Conservation (phyloP, 2,888 invertebrate species). For the Dryomyza anilis region DNA sequence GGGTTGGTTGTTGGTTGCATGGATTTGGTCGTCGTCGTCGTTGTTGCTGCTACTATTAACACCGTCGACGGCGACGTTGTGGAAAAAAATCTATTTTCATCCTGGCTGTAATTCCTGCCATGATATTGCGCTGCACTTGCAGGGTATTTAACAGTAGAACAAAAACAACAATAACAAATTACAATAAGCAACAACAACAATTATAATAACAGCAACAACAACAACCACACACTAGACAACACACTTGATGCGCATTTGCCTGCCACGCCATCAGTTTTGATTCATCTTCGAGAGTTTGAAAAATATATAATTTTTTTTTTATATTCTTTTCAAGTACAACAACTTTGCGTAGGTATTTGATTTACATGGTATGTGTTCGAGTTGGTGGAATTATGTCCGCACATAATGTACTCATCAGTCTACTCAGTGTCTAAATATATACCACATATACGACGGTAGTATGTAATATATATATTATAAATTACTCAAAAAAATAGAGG, state of each 20-base stretch:
- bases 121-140: slow-evolving; percentile 21
- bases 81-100: slow-evolving; percentile 39
- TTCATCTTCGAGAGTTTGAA: slow-evolving; percentile 37
- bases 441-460: too few relatives aligned
- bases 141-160: neutral
- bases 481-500: too few relatives aligned
- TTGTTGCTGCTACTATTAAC: neutral
- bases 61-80: neutral
- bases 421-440: too few relatives aligned
- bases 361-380: slow-evolving; percentile 4
- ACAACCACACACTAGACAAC: slow-evolving; percentile 14
- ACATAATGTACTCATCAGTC: too few relatives aligned
- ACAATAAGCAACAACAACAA: too few relatives aligned
- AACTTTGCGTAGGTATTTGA: slow-evolving; percentile 41
- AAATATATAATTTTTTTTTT: slow-evolving; percentile 4
- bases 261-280: slow-evolving; percentile 5
- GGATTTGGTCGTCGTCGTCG: neutral
- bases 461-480: too few relatives aligned
- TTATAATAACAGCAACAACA: slow-evolving; percentile 6
- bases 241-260: slow-evolving; percentile 25
- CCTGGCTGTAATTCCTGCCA: slow-evolving; percentile 37
- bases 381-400: too few relatives aligned
- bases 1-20: slow-evolving; percentile 9
- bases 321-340: slow-evolving; percentile 39
- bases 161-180: neutral